Evolutionary conservation across 1,140 invertebrate species (phyloP).

Genomic region (Latrodectus geometricus): DNA sequence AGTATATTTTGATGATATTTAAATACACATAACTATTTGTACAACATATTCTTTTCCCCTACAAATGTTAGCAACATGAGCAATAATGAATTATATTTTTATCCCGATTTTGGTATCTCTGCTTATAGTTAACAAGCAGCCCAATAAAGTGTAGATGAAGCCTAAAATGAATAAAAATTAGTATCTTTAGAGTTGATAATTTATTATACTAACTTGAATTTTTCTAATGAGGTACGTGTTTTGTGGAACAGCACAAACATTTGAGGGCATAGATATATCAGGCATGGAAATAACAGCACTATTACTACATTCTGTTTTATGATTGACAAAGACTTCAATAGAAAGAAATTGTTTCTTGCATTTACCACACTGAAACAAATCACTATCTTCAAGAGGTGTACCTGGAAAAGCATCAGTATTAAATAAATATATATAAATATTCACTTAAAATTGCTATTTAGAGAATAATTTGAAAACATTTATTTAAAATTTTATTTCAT

Average conservation of each 20-base stretch:
- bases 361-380: constrained; percentile 78
- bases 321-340: constrained; percentile 73
- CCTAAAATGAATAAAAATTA: too few relatives aligned
- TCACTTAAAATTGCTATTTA: too few relatives aligned
- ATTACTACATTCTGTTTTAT: constrained; percentile 72
- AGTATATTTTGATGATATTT: too few relatives aligned
- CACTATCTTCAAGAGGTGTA: constrained; percentile 73
- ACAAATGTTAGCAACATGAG: too few relatives aligned
- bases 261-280: constrained; percentile 25
- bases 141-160: too few relatives aligned
- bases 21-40: too few relatives aligned
- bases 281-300: constrained; percentile 1
- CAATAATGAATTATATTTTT: too few relatives aligned
- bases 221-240: constrained; percentile 21
- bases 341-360: constrained; percentile 77
- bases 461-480: background rate
- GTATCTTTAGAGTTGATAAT: too few relatives aligned
- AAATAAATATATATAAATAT: background rate
- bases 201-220: constrained; percentile 12
- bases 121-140: too few relatives aligned
- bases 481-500: background rate
- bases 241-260: constrained; percentile 52
- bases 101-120: too few relatives aligned
- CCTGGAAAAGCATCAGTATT: too few relatives aligned
- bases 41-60: too few relatives aligned